phyloP scores from a whole-genome alignment of 2,113 vertebrate genomes.

The Pseudolaguvia tuberculata region DNA sequence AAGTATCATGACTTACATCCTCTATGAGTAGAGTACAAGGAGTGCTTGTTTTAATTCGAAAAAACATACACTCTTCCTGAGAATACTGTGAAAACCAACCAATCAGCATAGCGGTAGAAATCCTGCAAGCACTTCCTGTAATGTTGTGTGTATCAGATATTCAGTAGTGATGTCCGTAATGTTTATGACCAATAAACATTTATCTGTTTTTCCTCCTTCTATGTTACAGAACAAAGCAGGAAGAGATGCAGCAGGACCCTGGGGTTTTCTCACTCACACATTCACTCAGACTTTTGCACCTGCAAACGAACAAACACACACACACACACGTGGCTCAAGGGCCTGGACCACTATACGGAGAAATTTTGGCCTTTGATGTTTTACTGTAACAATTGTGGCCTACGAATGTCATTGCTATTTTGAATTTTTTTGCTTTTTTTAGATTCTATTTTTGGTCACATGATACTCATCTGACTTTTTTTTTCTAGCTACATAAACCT shows the following conservation, averaged over 20 bases:
- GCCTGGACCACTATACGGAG: slow-evolving; percentile 41
- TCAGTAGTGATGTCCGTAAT: too few relatives aligned
- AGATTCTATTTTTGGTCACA: slow-evolving; percentile 44
- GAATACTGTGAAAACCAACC: too few relatives aligned
- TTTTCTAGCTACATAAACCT: slow-evolving; percentile 60
- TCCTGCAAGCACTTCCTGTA: too few relatives aligned
- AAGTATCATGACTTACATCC: too few relatives aligned
- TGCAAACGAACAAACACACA: slow-evolving; percentile 3
- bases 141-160: too few relatives aligned
- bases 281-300: slow-evolving; percentile 9
- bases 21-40: too few relatives aligned
- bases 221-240: slow-evolving; percentile 41
- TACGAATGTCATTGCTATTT: slow-evolving; percentile 65
- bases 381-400: slow-evolving; percentile 62
- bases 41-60: too few relatives aligned
- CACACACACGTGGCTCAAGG: slow-evolving; percentile 22
- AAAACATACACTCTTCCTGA: too few relatives aligned
- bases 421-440: slow-evolving; percentile 41
- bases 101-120: too few relatives aligned
- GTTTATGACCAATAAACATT: neutral
- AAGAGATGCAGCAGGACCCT: slow-evolving; percentile 22
- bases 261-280: slow-evolving; percentile 24
- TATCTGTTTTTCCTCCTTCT: neutral
- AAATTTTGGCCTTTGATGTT: slow-evolving; percentile 61
- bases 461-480: slow-evolving; percentile 46